phyloP scores from a whole-genome alignment of 1,140 invertebrate genomes.

The Sipha flava region DNA sequence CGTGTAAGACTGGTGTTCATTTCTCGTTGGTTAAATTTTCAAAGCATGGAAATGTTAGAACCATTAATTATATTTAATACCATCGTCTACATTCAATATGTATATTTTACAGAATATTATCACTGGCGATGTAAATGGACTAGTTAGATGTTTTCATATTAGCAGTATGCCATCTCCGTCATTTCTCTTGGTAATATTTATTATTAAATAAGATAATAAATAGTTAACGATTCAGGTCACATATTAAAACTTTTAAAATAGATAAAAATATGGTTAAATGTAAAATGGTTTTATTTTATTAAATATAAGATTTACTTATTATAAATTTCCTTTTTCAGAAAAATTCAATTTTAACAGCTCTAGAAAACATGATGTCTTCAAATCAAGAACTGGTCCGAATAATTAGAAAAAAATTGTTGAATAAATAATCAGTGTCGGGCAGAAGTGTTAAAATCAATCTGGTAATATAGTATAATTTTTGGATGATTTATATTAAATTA shows the following conservation, averaged over 20 bases:
- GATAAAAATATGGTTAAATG: no score
- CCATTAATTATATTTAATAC: not conserved
- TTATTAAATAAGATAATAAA: no score
- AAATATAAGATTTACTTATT: no score
- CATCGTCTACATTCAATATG: not conserved
- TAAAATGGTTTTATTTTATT: no score
- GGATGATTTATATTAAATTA: no score
- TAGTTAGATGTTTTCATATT: slow-evolving; percentile 1
- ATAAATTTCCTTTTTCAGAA: not conserved
- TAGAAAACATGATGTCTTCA: not conserved
- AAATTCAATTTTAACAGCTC: slow-evolving; percentile 3
- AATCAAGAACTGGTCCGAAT: not conserved
- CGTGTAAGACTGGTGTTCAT: not conserved
- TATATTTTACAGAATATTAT: slow-evolving; percentile 11
- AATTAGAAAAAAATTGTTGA: not conserved
- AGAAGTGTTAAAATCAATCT: no score
- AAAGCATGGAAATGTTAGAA: not conserved
- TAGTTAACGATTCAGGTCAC: no score
- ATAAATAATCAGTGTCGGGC: not conserved
- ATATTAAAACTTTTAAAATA: no score
- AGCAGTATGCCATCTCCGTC: not conserved
- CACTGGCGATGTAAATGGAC: not conserved
- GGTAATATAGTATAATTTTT: no score
- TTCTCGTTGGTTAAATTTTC: slow-evolving; percentile 5
- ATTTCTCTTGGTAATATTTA: slow-evolving; percentile 4